Evolutionary conservation across 1,140 invertebrate genomes (phyloP), one percentile per base, ranked within the genome.

Genomic region (Sycophaga agraensis): DNA sequence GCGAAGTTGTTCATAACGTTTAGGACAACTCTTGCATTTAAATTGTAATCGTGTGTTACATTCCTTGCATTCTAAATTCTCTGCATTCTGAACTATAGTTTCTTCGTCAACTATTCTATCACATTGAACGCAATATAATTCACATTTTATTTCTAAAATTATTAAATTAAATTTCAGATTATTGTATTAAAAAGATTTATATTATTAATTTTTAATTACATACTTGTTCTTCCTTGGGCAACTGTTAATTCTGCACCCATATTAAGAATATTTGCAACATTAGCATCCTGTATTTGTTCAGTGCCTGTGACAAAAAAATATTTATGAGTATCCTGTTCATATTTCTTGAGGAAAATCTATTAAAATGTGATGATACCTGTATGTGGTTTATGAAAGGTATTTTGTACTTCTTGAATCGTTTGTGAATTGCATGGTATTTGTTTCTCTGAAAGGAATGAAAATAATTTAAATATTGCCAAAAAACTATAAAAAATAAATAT

Each of bases 151-250:
- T 28, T 63, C 61, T 63, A 39, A 39, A 39, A 4, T 39, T 11
- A 42, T 42, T 42, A 5, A 19, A 17, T 42, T 42, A 17, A 17
- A 19, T 14, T 42, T 16, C 19, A 19, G 17, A 19, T 19, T 19
- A 39, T 39, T 6, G 28, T 31, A 31, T 31, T 31, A 31, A 31
- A 11, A 31, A 31, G 21, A 31, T 35, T n/a, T 49, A 42, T 56
- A 37, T 43, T 11, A 37, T 39, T 6, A n/a, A n/a, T n/a, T n/a
- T n/a, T n/a, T n/a, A n/a, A n/a, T n/a, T n/a, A 57, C 46, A 51
- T 17, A 63, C 61, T 63, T 19, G 61, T 63, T 56, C 61, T 63
- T 53, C 61, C 61, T 39, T 63, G 61, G 11, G 61, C 53, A 4
- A 63, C 54, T 26, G 54, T 63, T 28, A 63, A 39, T 46, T 63